These are phyloP conservation scores for Sebastes wilsoni DNA, from an alignment of 2,797 vertebrate species.

Conservation along the genomic window DNA sequence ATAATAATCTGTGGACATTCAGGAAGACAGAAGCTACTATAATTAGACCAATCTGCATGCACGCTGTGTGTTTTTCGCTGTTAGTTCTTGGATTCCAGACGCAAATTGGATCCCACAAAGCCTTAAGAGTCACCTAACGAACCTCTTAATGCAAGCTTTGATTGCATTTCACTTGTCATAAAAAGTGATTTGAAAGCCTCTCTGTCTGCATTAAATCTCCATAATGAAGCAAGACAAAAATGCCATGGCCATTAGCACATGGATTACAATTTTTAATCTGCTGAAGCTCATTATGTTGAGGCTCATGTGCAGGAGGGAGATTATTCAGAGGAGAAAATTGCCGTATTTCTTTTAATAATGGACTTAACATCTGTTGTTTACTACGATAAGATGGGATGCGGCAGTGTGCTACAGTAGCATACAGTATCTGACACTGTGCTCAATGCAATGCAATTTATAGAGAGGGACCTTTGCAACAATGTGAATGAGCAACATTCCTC, in stretches of 20 bases:
- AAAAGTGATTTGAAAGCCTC: constrained; percentile 67
- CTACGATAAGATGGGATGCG: not conserved
- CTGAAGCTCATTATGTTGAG: constrained; percentile 63
- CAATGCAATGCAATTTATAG: not conserved
- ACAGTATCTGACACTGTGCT: not conserved
- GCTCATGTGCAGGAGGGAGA: constrained; percentile 48
- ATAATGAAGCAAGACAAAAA: constrained; percentile 80
- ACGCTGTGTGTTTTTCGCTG: constrained; percentile 57
- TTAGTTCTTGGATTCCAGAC: constrained; percentile 62
- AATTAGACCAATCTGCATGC: constrained; percentile 65
- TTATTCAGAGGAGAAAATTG: constrained; percentile 48
- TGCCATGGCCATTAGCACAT: constrained; percentile 66
- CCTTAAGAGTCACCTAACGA: constrained; percentile 61
- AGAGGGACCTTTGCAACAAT: not conserved
- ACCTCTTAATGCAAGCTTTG: constrained; percentile 71
- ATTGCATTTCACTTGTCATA: constrained; percentile 71
- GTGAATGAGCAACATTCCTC: not conserved
- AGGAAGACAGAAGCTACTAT: constrained; percentile 45
- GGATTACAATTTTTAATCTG: constrained; percentile 76
- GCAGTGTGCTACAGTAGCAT: not conserved
- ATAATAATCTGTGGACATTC: constrained; percentile 41
- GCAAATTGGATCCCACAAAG: constrained; percentile 64
- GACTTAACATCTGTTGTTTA: constrained; percentile 43
- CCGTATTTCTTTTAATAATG: constrained; percentile 49
- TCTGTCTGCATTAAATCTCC: constrained; percentile 72